Base-by-base conservation (phyloP, 2,797 vertebrate genomes). In the Artibeus lituratus region DNA sequence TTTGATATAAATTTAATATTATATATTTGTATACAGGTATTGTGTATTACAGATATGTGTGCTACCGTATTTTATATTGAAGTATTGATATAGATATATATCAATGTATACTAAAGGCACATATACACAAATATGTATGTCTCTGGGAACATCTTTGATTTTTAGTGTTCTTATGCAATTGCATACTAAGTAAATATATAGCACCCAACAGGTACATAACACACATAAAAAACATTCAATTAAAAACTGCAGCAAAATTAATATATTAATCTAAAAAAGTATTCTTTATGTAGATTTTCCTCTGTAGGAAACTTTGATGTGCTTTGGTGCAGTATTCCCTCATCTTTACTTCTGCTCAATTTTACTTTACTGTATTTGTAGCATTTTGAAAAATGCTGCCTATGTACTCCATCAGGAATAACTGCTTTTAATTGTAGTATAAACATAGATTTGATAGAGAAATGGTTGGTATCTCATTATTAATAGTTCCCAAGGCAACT, bases 351-450 rank as follows among this genome's bases (percentile, higher is more conserved):
- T 19, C 15, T 39, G 22, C 44, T 81, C 32, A 74, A 80, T 42
- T 51, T 85, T 65, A 29, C 3, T 16, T 39, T 8, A 22, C 4
- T 39, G 7, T 76, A 72, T 86, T 74, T 53, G 32, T 76, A 87
- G 3, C 37, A 81, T 32, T 42, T 74, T 93, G 62, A 29, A 87
- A 94, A 90, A 73, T 91, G 18, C 0, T 94, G 73, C 80, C 47
- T 91, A 29, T 87, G 22, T 84, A 81, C 44, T 24, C 29, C 15
- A 2, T 62, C 2, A 29, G 74, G 80, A 39, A 73, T 0, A 55
- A 18, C 87, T 94, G 53, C 83, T 95, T 97, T 24, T 57, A 78
- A 78, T 94, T 70, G 35, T 90, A 96, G 72, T 85, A 94, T 93
- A 93, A 96, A 83, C 4, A 72, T 80, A 35, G 53, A 8, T 96